These are phyloP conservation scores for Numenius phaeopus DNA, from an alignment of 2,797 vertebrate species.

Conservation along the genomic window DNA sequence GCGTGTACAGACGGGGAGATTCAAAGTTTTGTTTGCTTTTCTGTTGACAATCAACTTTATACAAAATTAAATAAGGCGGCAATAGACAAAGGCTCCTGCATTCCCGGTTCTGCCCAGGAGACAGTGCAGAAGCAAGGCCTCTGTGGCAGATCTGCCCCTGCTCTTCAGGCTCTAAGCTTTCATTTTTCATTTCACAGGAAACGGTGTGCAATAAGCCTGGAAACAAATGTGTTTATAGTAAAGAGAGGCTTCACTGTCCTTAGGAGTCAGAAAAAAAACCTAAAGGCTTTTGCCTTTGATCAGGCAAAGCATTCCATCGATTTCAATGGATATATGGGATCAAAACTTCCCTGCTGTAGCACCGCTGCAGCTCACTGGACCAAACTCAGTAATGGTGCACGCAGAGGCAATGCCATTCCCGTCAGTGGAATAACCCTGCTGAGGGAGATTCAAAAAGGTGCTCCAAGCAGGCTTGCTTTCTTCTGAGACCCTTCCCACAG, in stretches of 20 bases:
- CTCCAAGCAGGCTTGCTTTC: not conserved
- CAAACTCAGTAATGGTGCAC: not conserved
- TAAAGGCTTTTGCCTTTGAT: not conserved
- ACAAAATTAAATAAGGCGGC: conserved; percentile 24
- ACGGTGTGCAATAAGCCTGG: not conserved
- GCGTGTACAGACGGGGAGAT: not conserved
- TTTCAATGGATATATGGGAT: not conserved
- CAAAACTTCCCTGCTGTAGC: not conserved
- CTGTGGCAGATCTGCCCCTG: not conserved
- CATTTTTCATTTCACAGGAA: not conserved
- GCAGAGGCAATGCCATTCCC: not conserved
- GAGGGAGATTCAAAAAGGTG: not conserved
- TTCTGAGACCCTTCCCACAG: not conserved
- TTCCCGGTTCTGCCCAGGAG: not conserved
- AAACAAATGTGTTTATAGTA: not conserved
- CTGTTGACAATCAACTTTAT: not conserved
- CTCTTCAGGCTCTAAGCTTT: not conserved
- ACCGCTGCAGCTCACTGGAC: not conserved
- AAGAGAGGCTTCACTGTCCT: not conserved
- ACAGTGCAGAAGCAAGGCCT: not conserved
- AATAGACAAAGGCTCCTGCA: not conserved
- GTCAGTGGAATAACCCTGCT: not conserved
- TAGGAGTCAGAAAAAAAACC: not conserved
- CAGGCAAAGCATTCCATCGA: not conserved
- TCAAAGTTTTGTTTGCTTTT: not conserved